Conservation (phyloP, 2,888 invertebrate species). For the Drosophila stalkeri region DNA sequence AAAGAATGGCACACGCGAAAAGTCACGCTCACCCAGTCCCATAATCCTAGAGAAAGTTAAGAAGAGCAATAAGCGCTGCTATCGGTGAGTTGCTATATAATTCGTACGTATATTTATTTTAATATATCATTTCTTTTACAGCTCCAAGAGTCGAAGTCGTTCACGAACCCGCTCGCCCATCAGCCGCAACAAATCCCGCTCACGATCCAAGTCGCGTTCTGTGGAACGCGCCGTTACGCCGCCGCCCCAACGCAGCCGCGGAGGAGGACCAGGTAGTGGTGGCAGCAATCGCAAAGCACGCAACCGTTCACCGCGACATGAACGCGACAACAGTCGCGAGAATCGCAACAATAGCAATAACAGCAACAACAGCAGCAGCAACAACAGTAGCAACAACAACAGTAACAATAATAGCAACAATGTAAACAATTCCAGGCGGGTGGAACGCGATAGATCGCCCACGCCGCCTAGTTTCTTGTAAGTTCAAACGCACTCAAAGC, state of each 20-base stretch:
- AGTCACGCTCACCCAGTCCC: constrained; percentile 92
- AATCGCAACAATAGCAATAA: constrained; percentile 44
- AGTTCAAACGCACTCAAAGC: constrained; percentile 75
- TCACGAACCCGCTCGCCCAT: constrained; percentile 86
- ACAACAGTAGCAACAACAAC: constrained; percentile 21
- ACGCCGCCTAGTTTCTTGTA: constrained; percentile 92
- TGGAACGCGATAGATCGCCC: constrained; percentile 85
- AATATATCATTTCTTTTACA: constrained; percentile 62
- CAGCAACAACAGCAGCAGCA: constrained; percentile 23
- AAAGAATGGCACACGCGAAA: constrained; percentile 89
- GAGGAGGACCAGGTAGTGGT: constrained; percentile 14
- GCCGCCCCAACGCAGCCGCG: constrained; percentile 53
- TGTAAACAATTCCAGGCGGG: constrained; percentile 76
- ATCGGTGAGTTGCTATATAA: constrained; percentile 86
- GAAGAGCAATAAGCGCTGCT: constrained; percentile 87
- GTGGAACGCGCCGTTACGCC: constrained; percentile 61
- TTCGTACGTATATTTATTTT: neutral
- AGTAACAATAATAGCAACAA: constrained; percentile 72
- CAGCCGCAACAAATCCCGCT: constrained; percentile 85
- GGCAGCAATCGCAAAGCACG: constrained; percentile 82
- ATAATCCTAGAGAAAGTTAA: constrained; percentile 88
- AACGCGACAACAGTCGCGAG: constrained; percentile 72
- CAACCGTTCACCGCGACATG: constrained; percentile 85
- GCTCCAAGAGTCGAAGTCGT: constrained; percentile 86
- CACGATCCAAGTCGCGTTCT: constrained; percentile 85